phyloP scores from a whole-genome alignment of 2,888 invertebrate genomes.

The Dolomedes plantarius region DNA sequence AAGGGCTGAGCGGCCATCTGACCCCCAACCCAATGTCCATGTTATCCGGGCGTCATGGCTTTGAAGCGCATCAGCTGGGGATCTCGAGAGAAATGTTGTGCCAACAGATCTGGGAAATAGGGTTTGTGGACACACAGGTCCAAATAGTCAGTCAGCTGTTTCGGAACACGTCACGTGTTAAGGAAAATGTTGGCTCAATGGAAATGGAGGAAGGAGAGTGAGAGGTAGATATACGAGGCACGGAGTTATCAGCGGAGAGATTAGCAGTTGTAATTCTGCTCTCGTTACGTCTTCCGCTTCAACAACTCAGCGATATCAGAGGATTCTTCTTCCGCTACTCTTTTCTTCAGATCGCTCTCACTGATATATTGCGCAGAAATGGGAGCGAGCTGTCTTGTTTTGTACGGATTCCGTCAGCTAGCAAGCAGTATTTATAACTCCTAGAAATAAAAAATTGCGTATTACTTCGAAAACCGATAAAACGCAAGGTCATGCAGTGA shows the following conservation, averaged over 20 bases:
- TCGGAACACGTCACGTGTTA: neutral
- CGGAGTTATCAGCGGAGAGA: neutral
- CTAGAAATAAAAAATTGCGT: too few relatives aligned
- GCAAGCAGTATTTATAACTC: too few relatives aligned
- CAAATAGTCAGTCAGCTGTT: conserved; percentile 11
- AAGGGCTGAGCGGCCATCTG: conserved; percentile 51
- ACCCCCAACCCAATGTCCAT: conserved; percentile 46
- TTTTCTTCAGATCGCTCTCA: neutral
- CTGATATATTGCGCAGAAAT: neutral
- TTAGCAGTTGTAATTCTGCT: neutral
- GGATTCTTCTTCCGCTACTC: neutral
- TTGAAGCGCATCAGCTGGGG: neutral
- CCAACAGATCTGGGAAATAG: neutral
- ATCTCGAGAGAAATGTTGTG: neutral
- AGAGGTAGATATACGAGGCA: neutral
- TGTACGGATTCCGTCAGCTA: neutral
- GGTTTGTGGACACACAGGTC: conserved; percentile 3
- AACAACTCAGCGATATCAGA: neutral
- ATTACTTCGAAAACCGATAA: too few relatives aligned
- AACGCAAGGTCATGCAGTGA: too few relatives aligned
- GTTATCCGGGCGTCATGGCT: conserved; percentile 25
- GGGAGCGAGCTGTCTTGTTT: neutral
- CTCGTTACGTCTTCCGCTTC: neutral
- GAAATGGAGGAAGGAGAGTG: neutral
- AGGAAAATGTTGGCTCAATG: neutral